Conservation (phyloP, 2,888 invertebrate species). For the Drosophila prostipennis region DNA sequence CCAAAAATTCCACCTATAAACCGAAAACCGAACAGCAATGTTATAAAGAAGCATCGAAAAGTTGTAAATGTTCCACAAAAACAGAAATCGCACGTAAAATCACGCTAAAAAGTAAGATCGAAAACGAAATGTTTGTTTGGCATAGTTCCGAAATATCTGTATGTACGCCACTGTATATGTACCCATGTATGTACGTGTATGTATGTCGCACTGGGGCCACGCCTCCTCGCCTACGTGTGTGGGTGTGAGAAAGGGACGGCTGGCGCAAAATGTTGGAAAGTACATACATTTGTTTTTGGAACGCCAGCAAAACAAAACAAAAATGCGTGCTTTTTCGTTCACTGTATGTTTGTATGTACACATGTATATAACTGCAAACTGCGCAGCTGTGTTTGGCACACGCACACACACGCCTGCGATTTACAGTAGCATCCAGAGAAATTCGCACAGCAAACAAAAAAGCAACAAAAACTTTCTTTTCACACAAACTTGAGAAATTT, state of each 20-base stretch:
- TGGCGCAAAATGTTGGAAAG: conserved; percentile 5
- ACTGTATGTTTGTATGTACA: neutral
- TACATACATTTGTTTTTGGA: conserved; percentile 27
- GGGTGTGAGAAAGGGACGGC: conserved; percentile 8
- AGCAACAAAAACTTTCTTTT: conserved; percentile 2
- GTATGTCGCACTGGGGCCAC: conserved; percentile 4
- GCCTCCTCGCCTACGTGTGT: conserved; percentile 17
- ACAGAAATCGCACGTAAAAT: conserved; percentile 45
- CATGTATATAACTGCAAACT: conserved; percentile 33
- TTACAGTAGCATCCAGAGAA: conserved; percentile 14
- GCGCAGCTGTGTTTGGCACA: conserved; percentile 40
- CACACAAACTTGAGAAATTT: neutral
- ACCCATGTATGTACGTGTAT: conserved; percentile 11
- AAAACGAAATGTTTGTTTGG: conserved; percentile 33
- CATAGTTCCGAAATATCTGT: conserved; percentile 14
- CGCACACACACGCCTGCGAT: conserved; percentile 10
- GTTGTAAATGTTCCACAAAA: conserved; percentile 61
- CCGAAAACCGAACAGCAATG: conserved; percentile 67
- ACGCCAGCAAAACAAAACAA: conserved; percentile 17
- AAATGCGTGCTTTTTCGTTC: conserved; percentile 20
- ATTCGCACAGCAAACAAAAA: conserved; percentile 17
- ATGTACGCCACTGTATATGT: conserved; percentile 12
- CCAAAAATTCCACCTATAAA: conserved; percentile 51
- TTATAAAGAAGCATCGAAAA: conserved; percentile 67
- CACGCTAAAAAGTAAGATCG: conserved; percentile 32